Conservation (phyloP, 2,888 invertebrate species). For the Metellina segmentata region DNA sequence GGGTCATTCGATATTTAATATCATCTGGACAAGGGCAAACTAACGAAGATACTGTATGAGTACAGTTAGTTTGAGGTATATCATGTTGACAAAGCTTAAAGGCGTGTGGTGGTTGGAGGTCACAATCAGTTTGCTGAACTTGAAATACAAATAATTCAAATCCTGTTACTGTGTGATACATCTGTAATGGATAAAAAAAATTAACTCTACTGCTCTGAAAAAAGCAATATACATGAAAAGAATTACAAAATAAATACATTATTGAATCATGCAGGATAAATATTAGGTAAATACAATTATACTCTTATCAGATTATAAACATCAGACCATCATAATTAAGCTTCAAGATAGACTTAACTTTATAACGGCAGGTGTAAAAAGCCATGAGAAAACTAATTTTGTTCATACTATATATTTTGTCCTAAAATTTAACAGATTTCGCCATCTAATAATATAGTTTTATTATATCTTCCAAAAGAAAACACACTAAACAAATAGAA, state of each 20-base stretch:
- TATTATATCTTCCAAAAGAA: too few relatives aligned
- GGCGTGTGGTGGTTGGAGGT: conserved; percentile 90
- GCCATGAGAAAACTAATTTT: too few relatives aligned
- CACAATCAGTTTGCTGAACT: conserved; percentile 93
- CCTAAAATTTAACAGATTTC: too few relatives aligned
- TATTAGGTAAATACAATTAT: not conserved
- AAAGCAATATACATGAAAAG: too few relatives aligned
- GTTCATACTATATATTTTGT: too few relatives aligned
- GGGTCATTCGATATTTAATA: conserved; percentile 95
- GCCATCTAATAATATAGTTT: too few relatives aligned
- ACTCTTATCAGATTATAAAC: not conserved
- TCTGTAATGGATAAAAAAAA: conserved; percentile 80
- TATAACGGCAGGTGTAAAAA: too few relatives aligned
- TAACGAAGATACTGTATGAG: conserved; percentile 78
- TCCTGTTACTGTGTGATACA: conserved; percentile 92
- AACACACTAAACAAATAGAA: too few relatives aligned
- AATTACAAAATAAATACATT: too few relatives aligned
- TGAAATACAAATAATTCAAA: conserved; percentile 93
- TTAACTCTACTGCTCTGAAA: not conserved
- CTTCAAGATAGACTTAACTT: too few relatives aligned
- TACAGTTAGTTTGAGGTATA: conserved; percentile 86
- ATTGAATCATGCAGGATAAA: not conserved
- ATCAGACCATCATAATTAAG: not conserved
- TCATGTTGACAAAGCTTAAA: conserved; percentile 83
- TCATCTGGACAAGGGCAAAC: conserved; percentile 90